These are phyloP conservation scores for Diarsia mendica DNA, from an alignment of 2,888 invertebrate species.

Conservation along the genomic window DNA sequence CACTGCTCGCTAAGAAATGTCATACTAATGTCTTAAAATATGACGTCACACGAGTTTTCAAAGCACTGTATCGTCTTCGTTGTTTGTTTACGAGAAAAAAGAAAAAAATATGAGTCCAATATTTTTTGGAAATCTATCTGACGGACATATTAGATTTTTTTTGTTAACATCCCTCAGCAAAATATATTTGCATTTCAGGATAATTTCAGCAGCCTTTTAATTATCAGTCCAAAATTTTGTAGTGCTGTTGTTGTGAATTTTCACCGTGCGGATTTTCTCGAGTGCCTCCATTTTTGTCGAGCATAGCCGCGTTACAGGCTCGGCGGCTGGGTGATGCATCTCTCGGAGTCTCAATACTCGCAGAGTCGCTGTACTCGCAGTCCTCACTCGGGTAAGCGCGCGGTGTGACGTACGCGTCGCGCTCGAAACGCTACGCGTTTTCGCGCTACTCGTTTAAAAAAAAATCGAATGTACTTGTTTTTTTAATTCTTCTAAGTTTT, in stretches of 20 bases:
- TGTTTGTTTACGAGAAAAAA: no score
- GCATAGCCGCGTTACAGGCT: constrained; percentile 32
- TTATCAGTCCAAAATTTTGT: background rate
- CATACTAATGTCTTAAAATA: no score
- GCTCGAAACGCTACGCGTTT: constrained; percentile 67
- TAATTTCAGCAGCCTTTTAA: no score
- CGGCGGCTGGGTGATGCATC: constrained; percentile 47
- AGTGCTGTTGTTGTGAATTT: constrained; percentile 39
- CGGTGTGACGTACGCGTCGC: constrained; percentile 77
- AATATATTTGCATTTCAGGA: no score
- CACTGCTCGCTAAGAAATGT: no score
- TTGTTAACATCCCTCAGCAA: no score
- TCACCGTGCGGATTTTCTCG: constrained; percentile 62
- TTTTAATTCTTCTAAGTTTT: constrained; percentile 14
- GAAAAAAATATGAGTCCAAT: no score
- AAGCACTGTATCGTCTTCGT: no score
- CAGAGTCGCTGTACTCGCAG: constrained; percentile 64
- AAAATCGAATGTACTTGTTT: constrained; percentile 56
- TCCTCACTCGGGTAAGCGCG: constrained; percentile 76
- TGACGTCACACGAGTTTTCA: no score
- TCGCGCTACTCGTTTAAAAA: constrained; percentile 71
- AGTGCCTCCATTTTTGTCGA: constrained; percentile 25
- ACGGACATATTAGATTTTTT: no score
- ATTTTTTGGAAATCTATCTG: no score
- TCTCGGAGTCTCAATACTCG: constrained; percentile 50